phyloP scores from a whole-genome alignment of 2,888 invertebrate species.

The Petrolisthes manimaculis region DNA sequence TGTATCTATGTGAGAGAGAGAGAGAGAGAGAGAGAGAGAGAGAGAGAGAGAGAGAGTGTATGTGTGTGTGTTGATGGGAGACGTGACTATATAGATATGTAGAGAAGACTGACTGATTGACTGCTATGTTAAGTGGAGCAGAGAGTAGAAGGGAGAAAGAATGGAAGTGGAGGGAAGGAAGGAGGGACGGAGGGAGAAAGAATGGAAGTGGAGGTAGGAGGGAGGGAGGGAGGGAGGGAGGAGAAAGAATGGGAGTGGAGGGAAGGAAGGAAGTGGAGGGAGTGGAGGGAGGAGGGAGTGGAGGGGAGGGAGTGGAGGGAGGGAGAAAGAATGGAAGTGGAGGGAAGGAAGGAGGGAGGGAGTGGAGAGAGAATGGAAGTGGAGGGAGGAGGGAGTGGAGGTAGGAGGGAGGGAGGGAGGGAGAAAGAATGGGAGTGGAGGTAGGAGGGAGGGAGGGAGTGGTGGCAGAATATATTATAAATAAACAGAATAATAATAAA shows the following conservation, averaged over 20 bases:
- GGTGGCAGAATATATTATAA: background rate
- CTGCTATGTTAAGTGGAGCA: background rate
- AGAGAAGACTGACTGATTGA: background rate
- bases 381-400: background rate
- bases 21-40: background rate
- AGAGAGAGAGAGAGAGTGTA: background rate
- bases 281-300: too few relatives aligned
- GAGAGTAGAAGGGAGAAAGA: background rate
- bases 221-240: background rate
- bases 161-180: background rate
- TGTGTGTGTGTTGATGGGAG: background rate
- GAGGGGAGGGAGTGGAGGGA: background rate
- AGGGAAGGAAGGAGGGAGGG: background rate
- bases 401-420: background rate
- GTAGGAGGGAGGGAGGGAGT: too few relatives aligned
- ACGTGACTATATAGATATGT: background rate
- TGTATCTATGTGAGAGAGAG: background rate
- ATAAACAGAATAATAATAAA: background rate
- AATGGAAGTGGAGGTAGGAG: background rate
- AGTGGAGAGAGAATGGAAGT: background rate
- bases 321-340: background rate
- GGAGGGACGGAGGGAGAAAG: background rate
- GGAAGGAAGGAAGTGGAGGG: background rate
- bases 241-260: background rate
- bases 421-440: background rate